Conservation (phyloP, 2,113 vertebrate genomes). For the Oryzias curvinotus region DNA sequence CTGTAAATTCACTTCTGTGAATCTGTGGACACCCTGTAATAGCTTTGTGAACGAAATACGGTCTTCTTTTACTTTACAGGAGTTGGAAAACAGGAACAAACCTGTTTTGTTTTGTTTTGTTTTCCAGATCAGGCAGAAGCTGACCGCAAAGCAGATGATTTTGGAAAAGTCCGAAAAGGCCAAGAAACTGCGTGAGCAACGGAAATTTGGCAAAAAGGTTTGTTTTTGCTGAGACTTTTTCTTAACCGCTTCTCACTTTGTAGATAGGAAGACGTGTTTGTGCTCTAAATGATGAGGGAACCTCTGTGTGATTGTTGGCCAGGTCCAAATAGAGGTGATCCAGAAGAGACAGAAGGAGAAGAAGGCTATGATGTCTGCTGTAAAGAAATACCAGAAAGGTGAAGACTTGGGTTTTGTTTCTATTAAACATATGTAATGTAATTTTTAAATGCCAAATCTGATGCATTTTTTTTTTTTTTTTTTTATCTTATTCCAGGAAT, state of each 20-base stretch:
- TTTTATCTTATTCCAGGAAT: slow-evolving; percentile 83
- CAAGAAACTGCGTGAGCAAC: slow-evolving; percentile 91
- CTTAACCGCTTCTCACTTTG: not conserved
- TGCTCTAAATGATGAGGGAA: not conserved
- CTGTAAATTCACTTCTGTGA: too few relatives aligned
- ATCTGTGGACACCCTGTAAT: not conserved
- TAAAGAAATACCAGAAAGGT: slow-evolving; percentile 99
- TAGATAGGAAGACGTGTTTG: not conserved
- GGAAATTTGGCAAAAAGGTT: slow-evolving; percentile 98
- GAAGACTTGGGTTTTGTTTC: not conserved
- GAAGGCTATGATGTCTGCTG: slow-evolving; percentile 88
- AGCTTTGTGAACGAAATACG: not conserved
- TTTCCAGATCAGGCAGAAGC: slow-evolving; percentile 86
- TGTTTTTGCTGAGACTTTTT: not conserved
- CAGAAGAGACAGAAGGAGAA: slow-evolving; percentile 96
- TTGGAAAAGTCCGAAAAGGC: slow-evolving; percentile 95
- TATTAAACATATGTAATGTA: not conserved
- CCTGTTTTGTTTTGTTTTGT: not conserved
- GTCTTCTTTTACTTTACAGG: not conserved
- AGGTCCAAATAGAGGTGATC: slow-evolving; percentile 94
- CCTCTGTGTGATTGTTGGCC: slow-evolving; percentile 17
- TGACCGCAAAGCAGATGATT: slow-evolving; percentile 86
- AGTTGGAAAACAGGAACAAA: not conserved
- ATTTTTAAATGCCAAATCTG: not conserved
- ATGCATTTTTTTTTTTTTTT: not conserved